Evolutionary conservation across 2,888 invertebrate genomes (phyloP).

Genomic region (Arctia plantaginis): DNA sequence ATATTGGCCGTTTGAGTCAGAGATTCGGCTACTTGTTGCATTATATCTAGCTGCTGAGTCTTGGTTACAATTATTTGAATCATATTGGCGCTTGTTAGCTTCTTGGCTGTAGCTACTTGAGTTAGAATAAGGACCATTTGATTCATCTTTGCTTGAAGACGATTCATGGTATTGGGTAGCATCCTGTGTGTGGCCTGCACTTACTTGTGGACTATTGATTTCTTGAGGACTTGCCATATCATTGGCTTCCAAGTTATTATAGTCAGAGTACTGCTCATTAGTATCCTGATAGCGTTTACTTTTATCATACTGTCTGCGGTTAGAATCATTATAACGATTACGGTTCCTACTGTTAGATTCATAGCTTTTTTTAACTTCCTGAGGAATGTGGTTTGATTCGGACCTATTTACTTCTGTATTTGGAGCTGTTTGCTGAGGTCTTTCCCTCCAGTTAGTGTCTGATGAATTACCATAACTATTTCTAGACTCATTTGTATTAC

Average conservation of each 20-base stretch:
- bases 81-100: conserved; percentile 44
- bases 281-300: conserved; percentile 47
- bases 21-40: conserved; percentile 33
- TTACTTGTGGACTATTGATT: background rate
- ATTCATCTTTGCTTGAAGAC: conserved; percentile 9
- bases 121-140: conserved; percentile 18
- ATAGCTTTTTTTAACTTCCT: conserved; percentile 58
- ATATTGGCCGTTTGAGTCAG: conserved; percentile 47
- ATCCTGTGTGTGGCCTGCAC: conserved; percentile 36
- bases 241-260: conserved; percentile 25
- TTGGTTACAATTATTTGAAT: conserved; percentile 46
- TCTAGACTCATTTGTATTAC: conserved; percentile 42
- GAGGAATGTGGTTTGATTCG: conserved; percentile 49
- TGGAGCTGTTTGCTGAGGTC: conserved; percentile 62
- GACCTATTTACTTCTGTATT: conserved; percentile 47
- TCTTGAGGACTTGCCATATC: background rate
- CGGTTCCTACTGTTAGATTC: conserved; percentile 57
- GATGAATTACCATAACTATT: conserved; percentile 63
- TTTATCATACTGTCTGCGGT: conserved; percentile 22
- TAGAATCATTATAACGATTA: conserved; percentile 51
- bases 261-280: conserved; percentile 44
- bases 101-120: conserved; percentile 29
- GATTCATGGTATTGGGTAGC: conserved; percentile 22
- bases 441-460: conserved; percentile 76
- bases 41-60: conserved; percentile 40